Percentiles rank a stretch among this genome's conserved stretches.
Conservation (phyloP, 1,140 invertebrate genomes). For the Drosophila triauraria region DNA sequence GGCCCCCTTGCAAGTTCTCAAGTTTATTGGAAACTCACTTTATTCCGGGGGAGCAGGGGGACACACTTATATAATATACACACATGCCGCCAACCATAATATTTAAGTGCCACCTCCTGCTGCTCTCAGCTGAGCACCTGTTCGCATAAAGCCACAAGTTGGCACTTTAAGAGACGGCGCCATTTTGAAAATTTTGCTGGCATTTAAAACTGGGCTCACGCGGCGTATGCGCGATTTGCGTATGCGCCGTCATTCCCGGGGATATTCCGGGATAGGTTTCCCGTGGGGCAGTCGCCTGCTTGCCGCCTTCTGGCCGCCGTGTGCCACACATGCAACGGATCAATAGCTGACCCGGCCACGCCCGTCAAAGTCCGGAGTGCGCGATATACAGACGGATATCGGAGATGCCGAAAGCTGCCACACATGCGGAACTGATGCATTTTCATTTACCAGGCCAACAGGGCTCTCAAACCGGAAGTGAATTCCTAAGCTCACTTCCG, state of each 20-base stretch:
- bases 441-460: slow-evolving; percentile 79
- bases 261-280: not conserved
- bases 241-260: slow-evolving; percentile 4
- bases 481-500: slow-evolving; percentile 73
- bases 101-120: slow-evolving; percentile 16
- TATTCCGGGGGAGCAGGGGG: not conserved
- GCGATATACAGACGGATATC: slow-evolving; percentile 43
- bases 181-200: slow-evolving; percentile 72
- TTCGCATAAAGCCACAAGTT: slow-evolving; percentile 74
- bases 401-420: slow-evolving; percentile 52
- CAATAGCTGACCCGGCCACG: slow-evolving; percentile 76
- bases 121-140: slow-evolving; percentile 63
- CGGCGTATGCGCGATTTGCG: slow-evolving; percentile 32
- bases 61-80: slow-evolving; percentile 26
- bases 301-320: slow-evolving; percentile 53
- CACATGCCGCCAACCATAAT: slow-evolving; percentile 11
- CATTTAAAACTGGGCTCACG: slow-evolving; percentile 58
- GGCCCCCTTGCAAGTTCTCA: slow-evolving; percentile 15
- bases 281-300: slow-evolving; percentile 19
- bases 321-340: slow-evolving; percentile 73
- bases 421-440: slow-evolving; percentile 84
- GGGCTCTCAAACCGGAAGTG: slow-evolving; percentile 71
- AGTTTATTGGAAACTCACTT: slow-evolving; percentile 20
- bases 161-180: slow-evolving; percentile 81
- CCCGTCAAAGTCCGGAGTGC: slow-evolving; percentile 40